Evolutionary conservation across 2,888 invertebrate species (phyloP).

Genomic region (Orthosia incerta): DNA sequence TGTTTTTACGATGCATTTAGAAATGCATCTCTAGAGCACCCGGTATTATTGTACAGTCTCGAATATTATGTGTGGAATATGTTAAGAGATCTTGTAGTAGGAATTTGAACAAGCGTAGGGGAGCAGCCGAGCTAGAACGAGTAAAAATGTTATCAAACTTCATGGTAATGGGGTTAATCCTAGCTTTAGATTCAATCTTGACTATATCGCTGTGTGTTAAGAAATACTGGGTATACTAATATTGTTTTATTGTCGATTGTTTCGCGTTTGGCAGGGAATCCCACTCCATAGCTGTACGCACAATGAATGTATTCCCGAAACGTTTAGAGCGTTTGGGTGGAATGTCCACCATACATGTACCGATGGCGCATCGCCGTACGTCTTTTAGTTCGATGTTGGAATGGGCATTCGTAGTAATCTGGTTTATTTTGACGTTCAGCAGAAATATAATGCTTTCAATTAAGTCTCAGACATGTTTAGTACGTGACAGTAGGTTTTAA

Average conservation of each 20-base stretch:
- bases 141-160: no score
- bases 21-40: slow-evolving; percentile 25
- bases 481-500: neutral
- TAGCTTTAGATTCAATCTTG: neutral
- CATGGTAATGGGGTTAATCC: neutral
- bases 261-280: no score
- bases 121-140: neutral
- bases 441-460: neutral
- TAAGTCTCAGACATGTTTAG: neutral
- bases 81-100: no score
- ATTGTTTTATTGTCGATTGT: no score
- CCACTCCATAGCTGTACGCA: no score
- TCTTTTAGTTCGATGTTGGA: no score
- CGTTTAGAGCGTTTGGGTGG: no score
- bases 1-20: slow-evolving; percentile 56
- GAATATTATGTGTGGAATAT: slow-evolving; percentile 8
- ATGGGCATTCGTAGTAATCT: neutral
- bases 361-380: no score
- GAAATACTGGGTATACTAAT: neutral
- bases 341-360: no score
- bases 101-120: neutral
- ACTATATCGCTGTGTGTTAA: neutral
- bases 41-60: neutral
- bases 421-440: neutral
- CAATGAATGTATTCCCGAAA: no score